Base-by-base conservation (phyloP, 2,888 invertebrate genomes). In the Corythucha ciliata region DNA sequence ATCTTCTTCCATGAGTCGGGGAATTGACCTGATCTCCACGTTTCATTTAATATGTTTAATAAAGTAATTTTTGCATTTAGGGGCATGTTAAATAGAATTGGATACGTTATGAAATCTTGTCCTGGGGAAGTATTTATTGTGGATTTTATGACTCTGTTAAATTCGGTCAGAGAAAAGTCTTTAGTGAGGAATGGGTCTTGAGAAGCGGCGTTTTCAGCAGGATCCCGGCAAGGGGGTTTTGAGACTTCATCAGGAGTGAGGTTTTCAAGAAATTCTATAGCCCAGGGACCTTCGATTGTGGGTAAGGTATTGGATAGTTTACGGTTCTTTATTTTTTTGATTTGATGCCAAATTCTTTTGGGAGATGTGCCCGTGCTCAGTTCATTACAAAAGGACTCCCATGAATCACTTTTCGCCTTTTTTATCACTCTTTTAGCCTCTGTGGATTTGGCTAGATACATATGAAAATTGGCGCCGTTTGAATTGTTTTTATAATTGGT, bases 61-160 rank as follows among this genome's bases (percentile, higher is more conserved):
- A 53, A 25, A 4, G 18, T 33, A 14, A 16, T 33, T 7, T 33
- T 33, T 16, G 33, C 33, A 4, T 33, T 33, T n/a, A n/a, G n/a
- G 3, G 53, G 48, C n/a, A 54, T 27, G 6, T 54, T 37, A 10
- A 14, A 24, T 2, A 54, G n/a, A 8, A 55, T 41, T 5, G 44
- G n/a, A 22, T 55, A 55, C n/a, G 47, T 24, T 2, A 55, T n/a
- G 8, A 32, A 26, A 24, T 55, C 55, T 10, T 20, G 16, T 7
- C 53, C 55, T 10, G 55, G 54, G n/a, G 53, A 16, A 1, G 48
- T 37, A 25, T 54, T 46, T 18, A 26, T 5, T 4, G 26, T 10
- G 4, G 16, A 18, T 26, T 8, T 14, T n/a, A 51, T 16, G 6
- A 27, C 45, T n/a, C 12, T 22, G 1, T 46, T 26, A 10, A 51